Percentiles rank a stretch among this genome's conserved stretches.
Evolutionary conservation across 2,888 invertebrate species (phyloP).

Genomic region (Atrina japonica): DNA sequence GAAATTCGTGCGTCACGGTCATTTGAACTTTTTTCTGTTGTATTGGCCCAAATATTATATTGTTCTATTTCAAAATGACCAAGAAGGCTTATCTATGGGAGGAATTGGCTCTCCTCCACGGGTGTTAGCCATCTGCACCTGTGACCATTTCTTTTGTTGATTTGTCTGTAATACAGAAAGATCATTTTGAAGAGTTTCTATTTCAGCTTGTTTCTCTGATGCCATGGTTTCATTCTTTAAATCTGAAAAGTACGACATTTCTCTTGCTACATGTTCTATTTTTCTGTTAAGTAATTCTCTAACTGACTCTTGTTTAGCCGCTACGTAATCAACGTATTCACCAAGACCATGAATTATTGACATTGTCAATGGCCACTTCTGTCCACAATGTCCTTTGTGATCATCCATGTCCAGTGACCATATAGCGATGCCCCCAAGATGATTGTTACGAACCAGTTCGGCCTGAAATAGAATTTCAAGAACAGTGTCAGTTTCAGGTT

Average conservation of each 20-base stretch:
- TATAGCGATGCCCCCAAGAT: constrained; percentile 28
- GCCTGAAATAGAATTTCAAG: constrained; percentile 20
- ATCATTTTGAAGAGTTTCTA: constrained; percentile 1
- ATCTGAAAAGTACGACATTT: constrained; percentile 22
- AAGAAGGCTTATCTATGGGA: constrained; percentile 10
- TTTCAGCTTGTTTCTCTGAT: background rate
- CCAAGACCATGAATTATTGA: constrained; percentile 26
- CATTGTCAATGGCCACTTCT: constrained; percentile 21
- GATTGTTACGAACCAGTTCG: constrained; percentile 21
- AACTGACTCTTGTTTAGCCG: constrained; percentile 11
- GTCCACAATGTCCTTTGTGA: constrained; percentile 25
- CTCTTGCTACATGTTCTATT: constrained; percentile 2
- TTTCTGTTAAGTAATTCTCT: constrained; percentile 7
- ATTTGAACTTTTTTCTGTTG: too few relatives aligned
- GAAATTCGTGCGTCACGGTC: too few relatives aligned
- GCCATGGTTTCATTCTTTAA: constrained; percentile 11
- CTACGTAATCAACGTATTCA: constrained; percentile 19
- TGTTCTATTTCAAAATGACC: constrained; percentile 19
- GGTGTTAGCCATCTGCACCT: constrained; percentile 1
- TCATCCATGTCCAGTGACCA: constrained; percentile 43
- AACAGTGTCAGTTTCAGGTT: background rate
- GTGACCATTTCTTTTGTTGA: constrained; percentile 14
- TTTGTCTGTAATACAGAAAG: constrained; percentile 10
- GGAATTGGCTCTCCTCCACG: constrained; percentile 17
- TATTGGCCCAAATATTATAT: too few relatives aligned